phyloP scores from a whole-genome alignment of 2,888 invertebrate species.

The Acronicta leporina region DNA sequence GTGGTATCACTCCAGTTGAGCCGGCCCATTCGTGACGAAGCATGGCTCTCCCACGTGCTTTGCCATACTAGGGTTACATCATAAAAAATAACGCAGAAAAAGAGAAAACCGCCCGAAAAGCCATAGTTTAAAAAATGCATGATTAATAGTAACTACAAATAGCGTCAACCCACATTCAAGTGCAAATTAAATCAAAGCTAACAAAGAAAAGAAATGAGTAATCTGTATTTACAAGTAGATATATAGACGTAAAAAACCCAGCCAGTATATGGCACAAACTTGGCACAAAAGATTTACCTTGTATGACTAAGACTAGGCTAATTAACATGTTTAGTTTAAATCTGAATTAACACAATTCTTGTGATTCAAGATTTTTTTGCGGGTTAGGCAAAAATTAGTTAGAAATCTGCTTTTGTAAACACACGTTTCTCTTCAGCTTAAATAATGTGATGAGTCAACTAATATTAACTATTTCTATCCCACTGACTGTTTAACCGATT shows the following conservation, averaged over 20 bases:
- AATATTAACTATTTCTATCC: no score
- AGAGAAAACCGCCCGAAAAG: conserved; percentile 8
- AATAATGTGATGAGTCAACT: no score
- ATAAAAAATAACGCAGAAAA: not conserved
- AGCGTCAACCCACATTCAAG: conserved; percentile 23
- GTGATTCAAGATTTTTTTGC: not conserved
- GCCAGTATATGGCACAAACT: conserved; percentile 15
- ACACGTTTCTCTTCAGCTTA: not conserved
- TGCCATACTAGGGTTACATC: no score
- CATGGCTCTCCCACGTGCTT: no score
- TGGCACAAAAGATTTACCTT: conserved; percentile 44
- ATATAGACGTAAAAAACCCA: conserved; percentile 23
- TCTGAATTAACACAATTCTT: conserved; percentile 30
- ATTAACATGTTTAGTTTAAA: conserved; percentile 28
- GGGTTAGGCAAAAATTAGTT: not conserved
- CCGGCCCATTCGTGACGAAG: no score
- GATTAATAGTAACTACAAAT: conserved; percentile 22
- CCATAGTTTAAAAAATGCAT: conserved; percentile 12
- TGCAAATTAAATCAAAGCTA: conserved; percentile 28
- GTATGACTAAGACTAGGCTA: conserved; percentile 29
- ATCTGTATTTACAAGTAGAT: conserved; percentile 5
- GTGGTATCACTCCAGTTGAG: no score
- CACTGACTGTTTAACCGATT: no score
- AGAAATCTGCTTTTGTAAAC: not conserved
- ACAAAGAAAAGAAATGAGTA: conserved; percentile 41